These are phyloP conservation scores for Clarias batrachus DNA, from an alignment of 2,113 vertebrate species.

Conservation along the genomic window DNA sequence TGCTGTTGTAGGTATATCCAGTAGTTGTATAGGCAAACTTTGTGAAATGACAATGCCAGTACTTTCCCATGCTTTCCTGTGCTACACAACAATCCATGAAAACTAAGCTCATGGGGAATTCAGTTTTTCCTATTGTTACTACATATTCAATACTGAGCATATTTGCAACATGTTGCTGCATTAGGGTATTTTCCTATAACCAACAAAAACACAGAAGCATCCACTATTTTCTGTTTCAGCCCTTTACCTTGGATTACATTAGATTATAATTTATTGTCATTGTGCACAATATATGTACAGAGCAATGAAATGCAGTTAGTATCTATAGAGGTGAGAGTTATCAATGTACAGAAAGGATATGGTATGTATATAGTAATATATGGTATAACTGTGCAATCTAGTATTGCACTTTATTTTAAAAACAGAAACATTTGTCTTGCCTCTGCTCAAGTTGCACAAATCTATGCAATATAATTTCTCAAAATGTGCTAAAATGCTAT, in stretches of 20 bases:
- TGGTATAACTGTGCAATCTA: neutral
- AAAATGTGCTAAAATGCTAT: neutral
- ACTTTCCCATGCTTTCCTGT: neutral
- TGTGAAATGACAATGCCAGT: neutral
- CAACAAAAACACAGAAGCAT: neutral
- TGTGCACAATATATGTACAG: no score
- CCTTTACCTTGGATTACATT: neutral
- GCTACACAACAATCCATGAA: neutral
- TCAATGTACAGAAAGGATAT: no score
- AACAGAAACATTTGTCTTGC: neutral
- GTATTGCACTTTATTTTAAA: neutral
- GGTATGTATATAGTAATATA: no score
- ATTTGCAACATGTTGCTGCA: neutral
- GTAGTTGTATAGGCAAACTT: neutral
- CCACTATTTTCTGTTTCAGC: neutral
- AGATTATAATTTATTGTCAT: no score
- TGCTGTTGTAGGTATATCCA: neutral
- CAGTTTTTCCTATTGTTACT: neutral
- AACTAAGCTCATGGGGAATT: neutral
- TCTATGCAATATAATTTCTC: neutral
- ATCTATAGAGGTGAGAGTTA: no score
- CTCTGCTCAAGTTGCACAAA: neutral
- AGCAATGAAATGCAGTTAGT: no score
- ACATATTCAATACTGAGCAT: neutral
- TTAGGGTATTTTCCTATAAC: neutral